Conservation (phyloP, 1,140 invertebrate species). For the Drosophila pectinifera region DNA sequence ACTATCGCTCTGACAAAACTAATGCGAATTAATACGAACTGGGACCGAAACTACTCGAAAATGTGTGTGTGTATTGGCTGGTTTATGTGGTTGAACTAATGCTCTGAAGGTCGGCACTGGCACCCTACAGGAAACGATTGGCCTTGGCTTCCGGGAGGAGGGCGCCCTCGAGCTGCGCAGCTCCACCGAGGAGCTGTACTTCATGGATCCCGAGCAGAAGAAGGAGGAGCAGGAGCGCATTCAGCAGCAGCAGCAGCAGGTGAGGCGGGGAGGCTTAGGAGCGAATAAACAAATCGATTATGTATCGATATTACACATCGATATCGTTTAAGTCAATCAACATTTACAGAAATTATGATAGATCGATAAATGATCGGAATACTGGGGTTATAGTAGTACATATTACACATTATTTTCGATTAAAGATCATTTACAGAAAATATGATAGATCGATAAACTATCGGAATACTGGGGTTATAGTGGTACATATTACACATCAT, state of each 20-base stretch:
- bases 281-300: background rate
- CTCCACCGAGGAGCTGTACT: constrained; percentile 93
- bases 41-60: constrained; percentile 40
- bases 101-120: constrained; percentile 84
- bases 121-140: constrained; percentile 85
- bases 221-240: constrained; percentile 84
- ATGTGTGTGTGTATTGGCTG: constrained; percentile 67
- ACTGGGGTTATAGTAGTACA: no score
- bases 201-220: constrained; percentile 89
- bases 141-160: constrained; percentile 90
- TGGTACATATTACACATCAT: no score
- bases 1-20: no score
- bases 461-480: no score
- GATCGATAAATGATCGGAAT: background rate
- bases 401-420: background rate
- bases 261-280: constrained; percentile 39
- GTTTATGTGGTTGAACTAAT: constrained; percentile 73
- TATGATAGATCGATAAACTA: no score
- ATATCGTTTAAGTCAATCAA: background rate
- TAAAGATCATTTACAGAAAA: no score
- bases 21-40: constrained; percentile 25
- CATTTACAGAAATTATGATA: background rate
- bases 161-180: constrained; percentile 92
- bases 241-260: constrained; percentile 68
- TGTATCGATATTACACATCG: constrained; percentile 1